Conservation (phyloP, 2,888 invertebrate genomes). For the Oscheius sp. region DNA sequence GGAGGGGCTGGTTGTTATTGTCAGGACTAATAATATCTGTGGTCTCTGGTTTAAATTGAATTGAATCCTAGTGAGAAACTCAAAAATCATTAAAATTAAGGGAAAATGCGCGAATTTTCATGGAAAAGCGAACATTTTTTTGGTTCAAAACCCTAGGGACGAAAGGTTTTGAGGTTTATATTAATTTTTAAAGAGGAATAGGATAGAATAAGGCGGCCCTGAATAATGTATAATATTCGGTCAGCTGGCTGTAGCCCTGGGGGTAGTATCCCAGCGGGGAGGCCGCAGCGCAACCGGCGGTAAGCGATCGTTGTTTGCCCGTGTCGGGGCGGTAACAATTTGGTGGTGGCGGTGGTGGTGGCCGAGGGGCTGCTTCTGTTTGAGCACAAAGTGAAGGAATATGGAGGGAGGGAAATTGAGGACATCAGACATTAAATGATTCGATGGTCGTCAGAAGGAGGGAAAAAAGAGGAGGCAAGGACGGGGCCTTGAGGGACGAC, state of each 20-base stretch:
- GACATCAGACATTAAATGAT: too few species aligned
- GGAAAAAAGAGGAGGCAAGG: not conserved
- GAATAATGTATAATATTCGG: not conserved
- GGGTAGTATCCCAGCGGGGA: not conserved
- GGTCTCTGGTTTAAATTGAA: too few species aligned
- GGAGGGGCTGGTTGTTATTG: not conserved
- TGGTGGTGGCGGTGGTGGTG: not conserved
- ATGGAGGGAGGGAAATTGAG: too few species aligned
- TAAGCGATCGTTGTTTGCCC: constrained; percentile 37
- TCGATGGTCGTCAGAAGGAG: not conserved
- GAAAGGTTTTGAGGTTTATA: not conserved
- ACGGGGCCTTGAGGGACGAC: constrained; percentile 17
- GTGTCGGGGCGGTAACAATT: constrained; percentile 34
- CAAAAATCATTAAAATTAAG: not conserved
- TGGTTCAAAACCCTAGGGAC: too few species aligned
- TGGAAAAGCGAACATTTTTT: too few species aligned
- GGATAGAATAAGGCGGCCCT: not conserved
- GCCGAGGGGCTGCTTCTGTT: not conserved
- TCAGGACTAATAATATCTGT: too few species aligned
- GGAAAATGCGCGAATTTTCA: not conserved
- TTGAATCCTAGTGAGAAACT: not conserved
- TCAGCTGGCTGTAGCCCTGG: constrained; percentile 8
- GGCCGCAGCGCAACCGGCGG: constrained; percentile 25
- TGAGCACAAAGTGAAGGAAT: not conserved
- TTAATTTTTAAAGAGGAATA: not conserved